Conservation (phyloP, 2,113 vertebrate species). For the Oreocharis arfaki region DNA sequence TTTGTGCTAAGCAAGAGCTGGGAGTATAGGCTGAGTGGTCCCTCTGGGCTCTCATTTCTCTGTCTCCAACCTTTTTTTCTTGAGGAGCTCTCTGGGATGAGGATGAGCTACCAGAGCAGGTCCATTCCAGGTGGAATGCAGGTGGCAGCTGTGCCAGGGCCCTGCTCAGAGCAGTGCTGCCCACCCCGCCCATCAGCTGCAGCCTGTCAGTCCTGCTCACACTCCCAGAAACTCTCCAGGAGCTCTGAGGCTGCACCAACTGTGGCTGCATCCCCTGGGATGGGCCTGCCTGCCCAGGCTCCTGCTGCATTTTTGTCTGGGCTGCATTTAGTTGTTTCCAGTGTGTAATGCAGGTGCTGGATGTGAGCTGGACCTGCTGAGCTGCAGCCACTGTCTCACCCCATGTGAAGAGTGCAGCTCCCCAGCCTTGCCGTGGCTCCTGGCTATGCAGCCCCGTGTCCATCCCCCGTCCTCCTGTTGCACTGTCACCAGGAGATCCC, state of each 20-base stretch:
- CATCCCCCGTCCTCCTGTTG: neutral
- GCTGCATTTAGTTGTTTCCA: neutral
- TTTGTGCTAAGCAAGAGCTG: neutral
- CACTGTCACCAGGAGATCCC: neutral
- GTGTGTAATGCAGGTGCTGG: neutral
- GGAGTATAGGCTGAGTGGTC: neutral
- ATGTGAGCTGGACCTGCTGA: neutral
- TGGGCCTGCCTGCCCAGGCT: neutral
- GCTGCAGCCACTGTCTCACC: neutral
- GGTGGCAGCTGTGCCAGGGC: neutral
- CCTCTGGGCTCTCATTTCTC: neutral
- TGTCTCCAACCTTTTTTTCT: neutral
- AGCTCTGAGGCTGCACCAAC: neutral
- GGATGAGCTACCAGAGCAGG: neutral
- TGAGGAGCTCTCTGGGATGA: neutral
- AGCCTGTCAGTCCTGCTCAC: neutral
- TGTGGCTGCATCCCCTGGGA: neutral
- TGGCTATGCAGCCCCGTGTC: fast-evolving
- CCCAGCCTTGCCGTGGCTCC: neutral
- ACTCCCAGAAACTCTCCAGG: neutral
- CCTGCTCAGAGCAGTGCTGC: neutral
- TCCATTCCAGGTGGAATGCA: fast-evolving
- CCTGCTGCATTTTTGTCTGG: neutral
- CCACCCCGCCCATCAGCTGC: neutral
- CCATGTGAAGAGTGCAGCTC: fast-evolving